Evolutionary conservation across 2,888 invertebrate species (phyloP).

Genomic region (Drosophila birchii): DNA sequence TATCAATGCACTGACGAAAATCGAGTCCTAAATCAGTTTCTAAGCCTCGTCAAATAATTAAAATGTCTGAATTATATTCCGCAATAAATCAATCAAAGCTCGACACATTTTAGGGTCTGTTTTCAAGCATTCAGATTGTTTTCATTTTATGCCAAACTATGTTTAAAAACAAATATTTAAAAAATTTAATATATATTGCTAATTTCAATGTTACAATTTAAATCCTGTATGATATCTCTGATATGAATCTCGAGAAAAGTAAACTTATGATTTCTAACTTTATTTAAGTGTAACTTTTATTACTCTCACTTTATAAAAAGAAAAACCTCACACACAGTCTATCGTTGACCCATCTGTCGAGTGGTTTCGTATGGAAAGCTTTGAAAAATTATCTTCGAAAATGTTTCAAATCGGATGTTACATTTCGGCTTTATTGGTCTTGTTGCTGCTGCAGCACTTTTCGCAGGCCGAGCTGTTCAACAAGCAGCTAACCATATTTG

Average conservation of each 20-base stretch:
- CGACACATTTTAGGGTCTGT: background rate
- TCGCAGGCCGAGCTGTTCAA: constrained; percentile 12
- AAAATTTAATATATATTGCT: too few species aligned
- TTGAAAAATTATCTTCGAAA: constrained; percentile 23
- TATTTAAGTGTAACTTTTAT: background rate
- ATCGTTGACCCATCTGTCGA: constrained; percentile 25
- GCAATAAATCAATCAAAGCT: too few species aligned
- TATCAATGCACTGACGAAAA: background rate
- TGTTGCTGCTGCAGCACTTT: constrained; percentile 12
- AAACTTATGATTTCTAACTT: background rate
- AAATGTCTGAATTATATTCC: too few species aligned
- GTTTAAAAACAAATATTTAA: too few species aligned
- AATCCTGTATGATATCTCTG: background rate
- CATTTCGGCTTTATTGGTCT: background rate
- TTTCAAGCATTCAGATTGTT: too few species aligned
- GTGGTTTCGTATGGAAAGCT: constrained; percentile 18
- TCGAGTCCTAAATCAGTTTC: background rate
- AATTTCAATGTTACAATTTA: background rate
- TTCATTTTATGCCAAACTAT: too few species aligned
- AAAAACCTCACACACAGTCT: background rate
- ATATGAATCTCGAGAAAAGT: background rate
- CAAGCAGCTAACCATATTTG: constrained; percentile 87
- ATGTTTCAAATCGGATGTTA: constrained; percentile 54
- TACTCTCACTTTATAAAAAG: background rate
- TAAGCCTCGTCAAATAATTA: background rate